Evolutionary conservation across 1,140 invertebrate genomes (phyloP), one percentile per base, ranked within the genome.

Genomic region (Ceratosolen solmsi): DNA sequence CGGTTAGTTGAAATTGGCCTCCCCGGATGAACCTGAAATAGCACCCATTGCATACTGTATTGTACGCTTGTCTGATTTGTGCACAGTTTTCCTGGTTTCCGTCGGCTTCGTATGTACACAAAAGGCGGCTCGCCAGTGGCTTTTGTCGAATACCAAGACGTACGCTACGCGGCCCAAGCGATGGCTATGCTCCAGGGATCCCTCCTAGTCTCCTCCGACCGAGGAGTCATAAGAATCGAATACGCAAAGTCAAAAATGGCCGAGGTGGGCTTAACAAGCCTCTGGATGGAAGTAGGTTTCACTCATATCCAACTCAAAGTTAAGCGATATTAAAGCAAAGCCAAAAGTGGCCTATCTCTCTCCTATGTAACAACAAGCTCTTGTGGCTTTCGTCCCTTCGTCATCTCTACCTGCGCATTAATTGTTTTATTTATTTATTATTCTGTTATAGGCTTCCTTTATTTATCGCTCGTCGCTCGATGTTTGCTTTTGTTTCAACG

Each of bases 181-280:
- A 96, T 99, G 95, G 94, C 95, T 86, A 94, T 96, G 87, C 95
- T 99, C 85, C 97, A 99, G 92, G 98, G 98, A 89, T 96, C 96
- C 90, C 96, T 98, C 91, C 95, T 99, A 84, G 94, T 97, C 89
- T 98, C 97, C 90, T 98, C 97, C 82, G 98, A 99, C 90, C 94
- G 96, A 86, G 97, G 97, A 88, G 97, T 97, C 89, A 98, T 99
- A 91, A 95, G 98, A 92, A 98, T 99, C 92, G 98, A 99, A 94
- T 99, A 97, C 94, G 98, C 98, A 91, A 98, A 98, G 94, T 98
- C 96, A 93, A 98, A 98, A 95, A 99, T 99, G 98, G 94, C 93
- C 88, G 96, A 97, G 93, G 94, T 95, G 92, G 93, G 90, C 89
- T 91, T 92, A 89, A 90, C 90, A 88, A 91, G 90, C 89, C 88